Conservation (phyloP, 2,113 vertebrate species). For the Tursiops truncatus region DNA sequence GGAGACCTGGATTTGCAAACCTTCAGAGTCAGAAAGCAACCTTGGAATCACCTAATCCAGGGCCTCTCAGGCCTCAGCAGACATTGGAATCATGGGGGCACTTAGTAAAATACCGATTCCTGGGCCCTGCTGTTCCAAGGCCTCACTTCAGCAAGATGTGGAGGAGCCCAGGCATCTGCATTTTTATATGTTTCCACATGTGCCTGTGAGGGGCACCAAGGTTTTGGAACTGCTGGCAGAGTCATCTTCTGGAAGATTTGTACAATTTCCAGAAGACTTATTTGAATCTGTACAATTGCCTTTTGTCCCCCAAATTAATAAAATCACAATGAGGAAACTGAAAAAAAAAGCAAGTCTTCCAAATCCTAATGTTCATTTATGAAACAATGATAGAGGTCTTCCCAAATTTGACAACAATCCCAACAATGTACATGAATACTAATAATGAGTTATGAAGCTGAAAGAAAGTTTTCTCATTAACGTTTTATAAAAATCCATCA, state of each 20-base stretch:
- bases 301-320: background rate
- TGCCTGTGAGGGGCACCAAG: background rate
- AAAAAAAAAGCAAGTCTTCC: background rate
- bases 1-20: background rate
- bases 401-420: background rate
- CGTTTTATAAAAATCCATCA: background rate
- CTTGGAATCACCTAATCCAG: background rate
- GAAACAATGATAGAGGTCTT: background rate
- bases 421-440: background rate
- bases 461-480: background rate
- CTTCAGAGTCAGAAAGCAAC: background rate
- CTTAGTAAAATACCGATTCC: background rate
- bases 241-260: background rate
- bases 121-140: background rate
- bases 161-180: background rate
- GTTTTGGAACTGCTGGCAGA: background rate
- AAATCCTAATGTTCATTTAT: background rate
- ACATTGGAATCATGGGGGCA: rapidly evolving
- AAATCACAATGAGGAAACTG: background rate
- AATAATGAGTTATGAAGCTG: background rate
- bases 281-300: background rate
- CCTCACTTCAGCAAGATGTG: background rate
- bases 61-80: background rate
- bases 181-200: background rate
- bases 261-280: background rate